Evolutionary conservation across 2,113 vertebrate genomes (phyloP).

Genomic region (Rhinopithecus roxellana): DNA sequence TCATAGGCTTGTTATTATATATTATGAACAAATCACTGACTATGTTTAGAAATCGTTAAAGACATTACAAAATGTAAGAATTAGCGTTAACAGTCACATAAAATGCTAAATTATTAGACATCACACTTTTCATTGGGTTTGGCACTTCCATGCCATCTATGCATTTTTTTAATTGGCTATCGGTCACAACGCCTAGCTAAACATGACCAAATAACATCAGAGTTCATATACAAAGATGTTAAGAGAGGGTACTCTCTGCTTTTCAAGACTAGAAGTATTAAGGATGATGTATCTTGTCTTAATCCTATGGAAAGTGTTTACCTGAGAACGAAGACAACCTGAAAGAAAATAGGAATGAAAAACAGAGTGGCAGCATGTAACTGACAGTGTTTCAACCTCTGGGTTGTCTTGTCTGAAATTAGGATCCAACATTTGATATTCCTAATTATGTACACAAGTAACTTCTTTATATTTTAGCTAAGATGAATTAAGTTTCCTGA

Average conservation of each 20-base stretch:
- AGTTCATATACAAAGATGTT: not conserved
- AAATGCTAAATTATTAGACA: constrained; percentile 16
- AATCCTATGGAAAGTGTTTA: not conserved
- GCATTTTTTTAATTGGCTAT: not conserved
- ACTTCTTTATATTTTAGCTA: not conserved
- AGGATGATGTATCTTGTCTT: not conserved
- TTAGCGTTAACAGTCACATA: not conserved
- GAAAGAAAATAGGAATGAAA: not conserved
- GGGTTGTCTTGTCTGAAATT: not conserved
- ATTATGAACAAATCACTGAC: not conserved
- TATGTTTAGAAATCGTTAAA: not conserved
- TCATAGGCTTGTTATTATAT: not conserved
- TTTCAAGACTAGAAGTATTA: not conserved
- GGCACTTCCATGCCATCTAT: not conserved
- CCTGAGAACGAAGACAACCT: not conserved
- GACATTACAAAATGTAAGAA: not conserved
- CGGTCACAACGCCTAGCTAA: not conserved
- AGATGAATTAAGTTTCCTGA: not conserved
- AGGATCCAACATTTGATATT: not conserved
- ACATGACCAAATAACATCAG: not conserved
- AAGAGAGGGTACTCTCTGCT: not conserved
- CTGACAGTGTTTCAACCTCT: not conserved
- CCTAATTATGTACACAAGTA: not conserved
- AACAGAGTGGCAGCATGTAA: not conserved
- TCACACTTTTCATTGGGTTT: not conserved